These are phyloP conservation scores for Uria aalge DNA, from an alignment of 2,113 vertebrate species.

Conservation along the genomic window DNA sequence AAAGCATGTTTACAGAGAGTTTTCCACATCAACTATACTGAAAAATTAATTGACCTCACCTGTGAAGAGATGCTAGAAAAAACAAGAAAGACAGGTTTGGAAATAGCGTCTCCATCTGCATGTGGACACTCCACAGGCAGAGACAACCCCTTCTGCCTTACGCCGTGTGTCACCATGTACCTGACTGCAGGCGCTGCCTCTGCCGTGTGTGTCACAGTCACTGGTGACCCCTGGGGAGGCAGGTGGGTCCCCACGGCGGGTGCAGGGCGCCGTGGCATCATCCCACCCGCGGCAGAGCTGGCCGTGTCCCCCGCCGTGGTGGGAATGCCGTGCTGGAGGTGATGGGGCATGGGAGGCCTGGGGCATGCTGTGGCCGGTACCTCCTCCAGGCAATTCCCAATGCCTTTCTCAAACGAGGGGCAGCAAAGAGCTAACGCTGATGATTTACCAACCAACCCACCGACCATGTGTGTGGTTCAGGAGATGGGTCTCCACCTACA, in stretches of 20 bases:
- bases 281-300: background rate
- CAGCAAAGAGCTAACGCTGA: background rate
- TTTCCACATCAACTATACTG: background rate
- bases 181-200: background rate
- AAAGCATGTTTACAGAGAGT: background rate
- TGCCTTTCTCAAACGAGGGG: fast-evolving
- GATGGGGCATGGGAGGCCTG: fast-evolving
- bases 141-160: background rate
- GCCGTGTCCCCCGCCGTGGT: fast-evolving
- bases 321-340: background rate
- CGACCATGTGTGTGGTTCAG: fast-evolving
- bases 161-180: fast-evolving
- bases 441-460: background rate
- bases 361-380: fast-evolving
- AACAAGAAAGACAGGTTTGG: background rate
- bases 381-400: background rate
- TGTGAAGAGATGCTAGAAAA: background rate
- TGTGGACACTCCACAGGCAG: fast-evolving
- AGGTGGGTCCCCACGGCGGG: too few relatives aligned
- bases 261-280: fast-evolving
- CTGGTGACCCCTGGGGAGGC: background rate
- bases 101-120: background rate
- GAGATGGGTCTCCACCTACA: background rate
- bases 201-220: fast-evolving
- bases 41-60: conserved; percentile 9